Evolutionary conservation across 2,888 invertebrate genomes (phyloP).

Genomic region (Diplazon laetatorius): DNA sequence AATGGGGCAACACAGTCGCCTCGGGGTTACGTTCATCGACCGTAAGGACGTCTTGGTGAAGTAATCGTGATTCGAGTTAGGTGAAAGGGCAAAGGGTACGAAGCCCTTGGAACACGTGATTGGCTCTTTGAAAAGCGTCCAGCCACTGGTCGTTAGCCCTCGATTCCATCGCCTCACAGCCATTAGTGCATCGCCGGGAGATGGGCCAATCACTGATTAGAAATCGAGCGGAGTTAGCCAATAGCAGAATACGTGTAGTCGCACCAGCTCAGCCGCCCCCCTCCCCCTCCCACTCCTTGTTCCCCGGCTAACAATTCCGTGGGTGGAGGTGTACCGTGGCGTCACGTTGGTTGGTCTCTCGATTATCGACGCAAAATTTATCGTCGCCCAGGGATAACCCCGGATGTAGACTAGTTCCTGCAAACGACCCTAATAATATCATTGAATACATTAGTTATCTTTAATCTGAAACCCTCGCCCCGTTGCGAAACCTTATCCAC

Average conservation of each 20-base stretch:
- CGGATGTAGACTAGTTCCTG: conserved; percentile 75
- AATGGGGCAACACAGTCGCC: conserved; percentile 22
- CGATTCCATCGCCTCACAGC: too few relatives aligned
- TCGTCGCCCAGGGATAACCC: conserved; percentile 75
- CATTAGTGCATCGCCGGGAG: too few relatives aligned
- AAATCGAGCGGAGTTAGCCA: too few relatives aligned
- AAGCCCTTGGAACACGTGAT: conserved; percentile 20
- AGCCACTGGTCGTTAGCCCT: not conserved
- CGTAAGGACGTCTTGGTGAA: conserved; percentile 70
- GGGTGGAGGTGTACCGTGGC: too few relatives aligned
- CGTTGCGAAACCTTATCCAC: conserved; percentile 27
- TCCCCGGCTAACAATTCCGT: too few relatives aligned
- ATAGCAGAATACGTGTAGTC: too few relatives aligned
- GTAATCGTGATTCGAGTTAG: conserved; percentile 58
- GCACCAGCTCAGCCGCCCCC: too few relatives aligned
- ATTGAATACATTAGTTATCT: conserved; percentile 79
- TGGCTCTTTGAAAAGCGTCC: not conserved
- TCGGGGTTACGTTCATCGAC: conserved; percentile 63
- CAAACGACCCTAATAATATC: conserved; percentile 79
- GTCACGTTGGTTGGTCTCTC: too few relatives aligned
- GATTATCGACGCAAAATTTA: conserved; percentile 79
- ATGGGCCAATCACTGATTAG: too few relatives aligned
- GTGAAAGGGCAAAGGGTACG: conserved; percentile 19
- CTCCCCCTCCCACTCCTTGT: too few relatives aligned
- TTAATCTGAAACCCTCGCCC: conserved; percentile 74